Base-by-base conservation (phyloP, 2,888 invertebrate species). In the Slavum lentiscoides region DNA sequence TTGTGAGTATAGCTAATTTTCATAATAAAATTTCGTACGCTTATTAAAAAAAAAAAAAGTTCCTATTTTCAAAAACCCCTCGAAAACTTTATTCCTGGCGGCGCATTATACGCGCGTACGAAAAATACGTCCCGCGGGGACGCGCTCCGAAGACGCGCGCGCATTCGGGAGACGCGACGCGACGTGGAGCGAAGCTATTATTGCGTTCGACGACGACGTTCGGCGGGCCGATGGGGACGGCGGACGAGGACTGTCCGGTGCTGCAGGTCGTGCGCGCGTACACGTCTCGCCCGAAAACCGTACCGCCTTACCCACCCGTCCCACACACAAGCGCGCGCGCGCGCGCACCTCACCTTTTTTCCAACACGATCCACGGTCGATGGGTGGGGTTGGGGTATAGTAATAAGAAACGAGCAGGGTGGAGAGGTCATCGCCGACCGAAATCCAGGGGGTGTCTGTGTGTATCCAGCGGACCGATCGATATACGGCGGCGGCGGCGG, bases 401-500 rank as follows among this genome's bases (percentile, higher is more conserved):
- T 43, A 7, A 43, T 43, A 9, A 43, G 7, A 9, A 7, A 9
- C 19, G 8, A 8, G 5, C 64, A 39, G 39, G 58, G 77, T 43
- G 43, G 43, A 43, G 70, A 70, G 77, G 77, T 70, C 70, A 80
- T 39, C 37, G 69, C 19, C 64, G 77, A 80, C 70, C 19, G 69
- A 43, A 70, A 80, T 70, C 39, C 77, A 58, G 62, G 55, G 77
- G 21, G 70, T 30, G 30, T 23, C 53, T n/a, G 43, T 2, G 62
- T 39, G 30, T 37, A 19, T 30, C 1, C 30, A 1, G 4, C 72
- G 67, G 23, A 39, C 30, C 62, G 77, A 70, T 80, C 77, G 77
- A 80, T 80, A 80, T 43, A 30, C 1, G 1, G 4, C 21, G 64
- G 19, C 19, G 62, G 55, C 70, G 53, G 62, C 55, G 11, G 11